These are phyloP conservation scores for Balaenoptera acutorostrata DNA, from an alignment of 2,113 vertebrate species.

Conservation along the genomic window DNA sequence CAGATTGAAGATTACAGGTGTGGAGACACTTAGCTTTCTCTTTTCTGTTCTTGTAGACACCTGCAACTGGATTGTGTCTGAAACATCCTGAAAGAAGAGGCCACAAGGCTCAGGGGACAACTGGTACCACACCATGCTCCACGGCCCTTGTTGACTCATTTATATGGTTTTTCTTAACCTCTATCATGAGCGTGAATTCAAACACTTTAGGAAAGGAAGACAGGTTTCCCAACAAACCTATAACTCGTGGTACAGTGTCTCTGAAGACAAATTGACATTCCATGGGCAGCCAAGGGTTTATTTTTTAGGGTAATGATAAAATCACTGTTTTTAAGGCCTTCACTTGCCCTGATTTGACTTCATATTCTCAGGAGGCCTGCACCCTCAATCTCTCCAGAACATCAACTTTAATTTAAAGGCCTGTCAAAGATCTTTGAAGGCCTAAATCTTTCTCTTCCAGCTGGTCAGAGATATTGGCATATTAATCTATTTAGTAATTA, in stretches of 20 bases:
- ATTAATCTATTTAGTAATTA: constrained; percentile 76
- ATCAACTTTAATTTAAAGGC: constrained; percentile 64
- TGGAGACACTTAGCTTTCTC: neutral
- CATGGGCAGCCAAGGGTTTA: neutral
- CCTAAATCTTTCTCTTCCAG: constrained; percentile 61
- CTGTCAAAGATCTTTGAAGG: constrained; percentile 49
- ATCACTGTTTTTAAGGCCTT: neutral
- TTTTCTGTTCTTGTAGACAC: neutral
- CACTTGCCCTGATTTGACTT: neutral
- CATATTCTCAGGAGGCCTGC: neutral
- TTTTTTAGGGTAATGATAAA: constrained; percentile 29
- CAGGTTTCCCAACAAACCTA: neutral
- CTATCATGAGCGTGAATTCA: neutral
- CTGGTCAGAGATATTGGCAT: constrained; percentile 73
- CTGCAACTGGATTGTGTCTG: neutral
- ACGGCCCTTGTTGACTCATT: neutral
- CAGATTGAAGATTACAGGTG: neutral
- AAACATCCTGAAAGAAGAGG: neutral
- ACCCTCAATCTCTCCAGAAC: constrained; percentile 49
- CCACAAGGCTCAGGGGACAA: neutral
- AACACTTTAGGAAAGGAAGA: neutral
- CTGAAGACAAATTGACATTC: neutral
- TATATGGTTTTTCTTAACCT: neutral
- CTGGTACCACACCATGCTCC: neutral
- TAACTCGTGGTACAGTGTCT: neutral